Conservation (phyloP, 2,888 invertebrate genomes). For the Pristionchus arcanus region DNA sequence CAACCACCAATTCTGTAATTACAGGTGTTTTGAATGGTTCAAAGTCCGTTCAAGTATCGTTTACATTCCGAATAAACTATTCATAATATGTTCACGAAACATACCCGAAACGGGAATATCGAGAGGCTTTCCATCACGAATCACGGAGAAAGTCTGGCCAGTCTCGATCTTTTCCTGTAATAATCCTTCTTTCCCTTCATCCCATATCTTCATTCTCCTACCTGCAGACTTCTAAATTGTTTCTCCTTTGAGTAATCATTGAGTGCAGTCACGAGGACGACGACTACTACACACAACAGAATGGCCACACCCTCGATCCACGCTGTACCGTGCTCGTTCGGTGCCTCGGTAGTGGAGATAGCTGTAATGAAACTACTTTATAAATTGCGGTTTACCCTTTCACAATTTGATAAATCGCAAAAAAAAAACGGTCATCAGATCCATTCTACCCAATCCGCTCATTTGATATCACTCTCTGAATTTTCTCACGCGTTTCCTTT, state of each 20-base stretch:
- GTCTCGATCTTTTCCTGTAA: conserved; percentile 88
- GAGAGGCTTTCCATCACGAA: conserved; percentile 92
- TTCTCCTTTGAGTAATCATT: conserved; percentile 83
- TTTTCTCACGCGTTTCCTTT: conserved; percentile 3
- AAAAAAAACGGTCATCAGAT: conserved; percentile 67
- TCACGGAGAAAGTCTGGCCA: conserved; percentile 98
- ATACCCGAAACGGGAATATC: conserved; percentile 86
- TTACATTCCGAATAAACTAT: conserved; percentile 91
- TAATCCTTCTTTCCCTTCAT: background rate
- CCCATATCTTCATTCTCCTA: background rate
- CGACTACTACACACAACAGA: conserved; percentile 82
- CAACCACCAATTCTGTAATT: conserved; percentile 57
- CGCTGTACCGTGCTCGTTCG: conserved; percentile 80
- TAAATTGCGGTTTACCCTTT: background rate
- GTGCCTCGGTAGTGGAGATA: conserved; percentile 45
- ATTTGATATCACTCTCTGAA: background rate
- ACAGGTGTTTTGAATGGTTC: conserved; percentile 76
- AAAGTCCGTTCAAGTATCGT: conserved; percentile 58
- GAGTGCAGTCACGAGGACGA: conserved; percentile 83
- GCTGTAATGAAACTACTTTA: background rate
- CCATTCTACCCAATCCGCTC: conserved; percentile 61
- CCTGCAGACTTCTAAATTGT: conserved; percentile 80
- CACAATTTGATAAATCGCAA: too few relatives aligned
- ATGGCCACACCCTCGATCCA: conserved; percentile 83
- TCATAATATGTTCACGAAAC: conserved; percentile 89